A percentile compares a stretch with the other conserved stretches of the same genome.
Conservation (phyloP, 2,797 vertebrate species). For the Enteromius radiatus region DNA sequence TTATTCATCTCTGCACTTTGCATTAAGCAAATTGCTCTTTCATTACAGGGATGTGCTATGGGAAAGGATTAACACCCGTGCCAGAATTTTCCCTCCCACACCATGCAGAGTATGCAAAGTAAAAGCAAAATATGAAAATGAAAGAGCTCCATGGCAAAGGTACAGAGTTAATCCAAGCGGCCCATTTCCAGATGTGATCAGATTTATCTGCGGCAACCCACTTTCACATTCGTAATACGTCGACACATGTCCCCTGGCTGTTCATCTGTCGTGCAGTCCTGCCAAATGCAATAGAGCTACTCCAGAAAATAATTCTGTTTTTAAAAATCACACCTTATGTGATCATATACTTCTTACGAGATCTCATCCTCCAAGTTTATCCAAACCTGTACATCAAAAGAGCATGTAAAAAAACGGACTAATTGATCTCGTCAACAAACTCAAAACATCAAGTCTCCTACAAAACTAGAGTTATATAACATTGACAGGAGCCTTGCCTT, state of each 20-base stretch:
- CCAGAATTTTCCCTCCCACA: slow-evolving; percentile 47
- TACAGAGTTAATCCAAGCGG: slow-evolving; percentile 41
- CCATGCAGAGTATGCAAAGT: slow-evolving; percentile 26
- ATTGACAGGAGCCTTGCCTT: neutral
- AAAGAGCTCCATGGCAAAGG: slow-evolving; percentile 37
- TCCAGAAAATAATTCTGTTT: neutral
- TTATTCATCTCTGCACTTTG: slow-evolving; percentile 42
- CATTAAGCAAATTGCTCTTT: slow-evolving; percentile 44
- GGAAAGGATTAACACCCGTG: slow-evolving; percentile 45
- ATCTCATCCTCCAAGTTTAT: neutral
- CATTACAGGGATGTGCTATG: slow-evolving; percentile 35
- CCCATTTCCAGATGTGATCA: slow-evolving; percentile 46
- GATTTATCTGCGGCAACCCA: slow-evolving; percentile 41
- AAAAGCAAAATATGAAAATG: slow-evolving; percentile 50
- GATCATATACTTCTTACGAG: neutral
- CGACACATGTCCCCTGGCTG: slow-evolving; percentile 9
- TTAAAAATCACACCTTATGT: neutral
- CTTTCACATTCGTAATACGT: slow-evolving; percentile 26
- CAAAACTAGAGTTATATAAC: slow-evolving; percentile 20
- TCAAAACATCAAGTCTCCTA: neutral
- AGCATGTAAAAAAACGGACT: neutral
- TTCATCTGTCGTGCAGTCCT: slow-evolving; percentile 33
- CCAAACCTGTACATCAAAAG: neutral
- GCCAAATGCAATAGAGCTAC: slow-evolving; percentile 52
- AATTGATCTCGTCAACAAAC: neutral